phyloP scores from a whole-genome alignment of 2,888 invertebrate species.

The Chironomus riparius region DNA sequence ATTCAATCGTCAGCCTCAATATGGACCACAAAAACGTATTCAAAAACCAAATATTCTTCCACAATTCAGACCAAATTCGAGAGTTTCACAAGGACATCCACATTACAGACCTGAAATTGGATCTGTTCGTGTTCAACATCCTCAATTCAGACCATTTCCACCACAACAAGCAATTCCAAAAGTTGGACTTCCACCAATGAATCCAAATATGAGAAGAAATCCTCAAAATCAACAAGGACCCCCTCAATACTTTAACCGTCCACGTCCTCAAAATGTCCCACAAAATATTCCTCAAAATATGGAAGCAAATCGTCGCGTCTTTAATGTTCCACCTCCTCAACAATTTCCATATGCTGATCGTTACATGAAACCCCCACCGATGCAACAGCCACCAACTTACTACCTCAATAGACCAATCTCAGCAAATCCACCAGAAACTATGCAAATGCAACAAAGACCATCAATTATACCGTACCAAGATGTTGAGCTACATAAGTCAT shows the following conservation, averaged over 20 bases:
- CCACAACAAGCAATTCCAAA: constrained; percentile 30
- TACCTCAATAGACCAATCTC: not conserved
- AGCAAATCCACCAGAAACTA: constrained; percentile 26
- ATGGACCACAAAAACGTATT: constrained; percentile 34
- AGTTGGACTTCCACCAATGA: constrained; percentile 3
- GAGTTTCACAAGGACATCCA: constrained; percentile 44
- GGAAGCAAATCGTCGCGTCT: constrained; percentile 36
- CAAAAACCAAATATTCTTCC: constrained; percentile 58
- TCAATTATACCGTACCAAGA: constrained; percentile 31
- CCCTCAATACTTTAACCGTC: no score
- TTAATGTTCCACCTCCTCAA: constrained; percentile 33
- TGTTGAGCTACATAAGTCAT: constrained; percentile 36
- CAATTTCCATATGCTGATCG: constrained; percentile 34
- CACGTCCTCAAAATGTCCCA: not conserved
- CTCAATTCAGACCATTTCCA: constrained; percentile 30
- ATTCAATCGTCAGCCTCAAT: constrained; percentile 37
- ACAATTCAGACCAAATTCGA: constrained; percentile 60
- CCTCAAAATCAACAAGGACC: constrained; percentile 1
- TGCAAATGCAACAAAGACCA: constrained; percentile 35
- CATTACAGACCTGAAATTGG: constrained; percentile 12
- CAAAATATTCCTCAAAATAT: not conserved
- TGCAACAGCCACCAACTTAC: constrained; percentile 28
- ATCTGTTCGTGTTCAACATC: constrained; percentile 29
- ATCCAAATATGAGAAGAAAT: not conserved
- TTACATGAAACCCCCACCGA: constrained; percentile 35